phyloP scores from a whole-genome alignment of 2,888 invertebrate genomes.

The Plagodis pulveraria region DNA sequence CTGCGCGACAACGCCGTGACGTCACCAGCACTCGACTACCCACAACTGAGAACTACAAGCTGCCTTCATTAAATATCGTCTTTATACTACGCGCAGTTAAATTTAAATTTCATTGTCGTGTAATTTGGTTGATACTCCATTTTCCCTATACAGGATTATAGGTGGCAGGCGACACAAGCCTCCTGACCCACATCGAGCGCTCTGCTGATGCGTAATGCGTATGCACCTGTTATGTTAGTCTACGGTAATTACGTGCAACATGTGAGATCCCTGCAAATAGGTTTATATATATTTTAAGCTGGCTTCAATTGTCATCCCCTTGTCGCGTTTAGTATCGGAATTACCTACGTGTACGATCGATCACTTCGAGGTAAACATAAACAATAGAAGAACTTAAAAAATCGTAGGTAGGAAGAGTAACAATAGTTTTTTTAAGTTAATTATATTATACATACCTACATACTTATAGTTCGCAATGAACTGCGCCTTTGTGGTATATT shows the following conservation, averaged over 20 bases:
- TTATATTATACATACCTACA: too few species aligned
- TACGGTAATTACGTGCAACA: constrained; percentile 39
- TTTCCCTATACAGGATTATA: constrained; percentile 34
- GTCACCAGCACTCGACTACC: constrained; percentile 55
- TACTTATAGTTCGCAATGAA: too few species aligned
- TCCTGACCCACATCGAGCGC: constrained; percentile 75
- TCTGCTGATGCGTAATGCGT: constrained; percentile 69
- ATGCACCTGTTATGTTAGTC: constrained; percentile 62
- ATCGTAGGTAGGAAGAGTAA: too few species aligned
- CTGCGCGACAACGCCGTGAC: constrained; percentile 71
- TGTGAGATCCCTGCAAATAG: constrained; percentile 28
- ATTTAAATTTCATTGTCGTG: constrained; percentile 16
- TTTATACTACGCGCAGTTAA: constrained; percentile 8
- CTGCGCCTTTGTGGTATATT: too few species aligned
- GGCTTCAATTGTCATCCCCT: too few species aligned
- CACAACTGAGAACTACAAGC: constrained; percentile 15
- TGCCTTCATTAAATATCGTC: constrained; percentile 26
- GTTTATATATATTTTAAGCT: too few species aligned
- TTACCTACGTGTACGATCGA: too few species aligned
- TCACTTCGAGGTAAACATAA: too few species aligned
- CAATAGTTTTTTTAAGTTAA: too few species aligned
- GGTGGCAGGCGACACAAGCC: constrained; percentile 55
- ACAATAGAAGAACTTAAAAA: too few species aligned
- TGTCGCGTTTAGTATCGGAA: too few species aligned
- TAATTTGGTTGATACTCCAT: constrained; percentile 28